Evolutionary conservation across 1,140 invertebrate genomes (phyloP), one percentile per base, ranked within the genome.

Genomic region (Bombus cullumanus): DNA sequence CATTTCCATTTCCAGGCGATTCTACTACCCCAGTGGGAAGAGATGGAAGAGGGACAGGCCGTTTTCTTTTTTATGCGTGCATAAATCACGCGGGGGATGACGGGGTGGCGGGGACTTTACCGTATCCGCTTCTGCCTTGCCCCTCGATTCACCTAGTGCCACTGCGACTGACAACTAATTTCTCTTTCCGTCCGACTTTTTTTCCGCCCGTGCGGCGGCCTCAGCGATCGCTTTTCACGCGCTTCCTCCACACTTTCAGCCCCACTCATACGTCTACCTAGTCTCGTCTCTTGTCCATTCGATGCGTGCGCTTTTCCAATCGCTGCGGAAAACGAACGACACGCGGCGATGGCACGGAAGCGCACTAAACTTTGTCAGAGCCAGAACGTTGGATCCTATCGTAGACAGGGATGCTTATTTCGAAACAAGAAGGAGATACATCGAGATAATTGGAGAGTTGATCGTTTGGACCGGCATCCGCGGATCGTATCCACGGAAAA

Each of bases 81-180:
- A 91, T 91, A 91, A 90, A 90, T 91, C 89, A 90, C 86, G 81
- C 86, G 66, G 85, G 83, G 76, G 72, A 62, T 74, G 64, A 71
- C 31, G 78, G 57, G 82, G 77, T 13, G 3, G 10, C 59, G 59
- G 28, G 59, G 59, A n/a, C 12, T n/a, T 78, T 82, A 59, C 74
- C 62, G 85, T 87, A 79, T 53, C 80, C 76, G 66, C 62, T 81
- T 73, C 80, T 83, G 31, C 80, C 74, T 37, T 39, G 28, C 72
- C 25, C 62, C 86, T 75, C 83, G 78, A 59, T 86, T 68, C 68
- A 43, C 75, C 72, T 53, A 69, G 77, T 74, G 86, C 64, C 86
- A 82, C 90, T 92, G 92, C 83, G 86, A 80, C 86, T 92, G 92
- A 92, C 92, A 93, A 93, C 92, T 93, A 92, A 93, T 93, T 93